A percentile compares a stretch with the other conserved stretches of the same genome.
These are phyloP conservation scores for Brachionus asplanchnoidis DNA, from an alignment of 1,140 invertebrate genomes.

Conservation along the genomic window DNA sequence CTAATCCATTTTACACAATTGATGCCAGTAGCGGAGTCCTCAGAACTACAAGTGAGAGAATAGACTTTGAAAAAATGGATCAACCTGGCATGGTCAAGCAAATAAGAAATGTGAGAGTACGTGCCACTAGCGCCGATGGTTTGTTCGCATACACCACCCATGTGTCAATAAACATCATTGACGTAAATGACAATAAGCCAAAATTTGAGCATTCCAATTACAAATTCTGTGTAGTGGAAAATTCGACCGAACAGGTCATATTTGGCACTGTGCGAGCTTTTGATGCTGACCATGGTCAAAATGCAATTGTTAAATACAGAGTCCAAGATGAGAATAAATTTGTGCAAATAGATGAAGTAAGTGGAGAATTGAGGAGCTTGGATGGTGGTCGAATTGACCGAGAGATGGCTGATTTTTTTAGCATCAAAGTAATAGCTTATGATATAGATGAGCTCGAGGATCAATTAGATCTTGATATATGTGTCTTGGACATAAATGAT, in stretches of 20 bases:
- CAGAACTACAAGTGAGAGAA: background rate
- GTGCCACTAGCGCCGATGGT: background rate
- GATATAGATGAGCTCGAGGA: slow-evolving; percentile 24
- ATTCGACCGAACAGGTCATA: background rate
- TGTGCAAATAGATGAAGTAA: background rate
- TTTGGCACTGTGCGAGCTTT: slow-evolving; percentile 9
- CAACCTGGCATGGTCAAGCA: background rate
- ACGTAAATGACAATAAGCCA: slow-evolving; percentile 33
- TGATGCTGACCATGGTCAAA: background rate
- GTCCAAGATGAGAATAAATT: background rate
- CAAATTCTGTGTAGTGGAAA: slow-evolving; percentile 35
- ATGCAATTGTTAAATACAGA: slow-evolving; percentile 35
- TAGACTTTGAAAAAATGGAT: slow-evolving; percentile 24
- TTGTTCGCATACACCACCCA: slow-evolving; percentile 7
- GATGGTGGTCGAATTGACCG: background rate
- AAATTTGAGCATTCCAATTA: slow-evolving; percentile 5
- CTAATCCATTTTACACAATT: slow-evolving; percentile 16
- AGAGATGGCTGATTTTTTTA: background rate
- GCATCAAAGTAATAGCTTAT: background rate
- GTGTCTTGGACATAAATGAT: slow-evolving; percentile 36
- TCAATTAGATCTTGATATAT: background rate
- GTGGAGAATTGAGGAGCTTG: background rate
- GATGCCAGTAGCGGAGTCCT: background rate
- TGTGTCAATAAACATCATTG: slow-evolving; percentile 5
- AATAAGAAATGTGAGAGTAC: slow-evolving; percentile 12